phyloP scores from a whole-genome alignment of 2,888 invertebrate species.

The Drosophila crucigera region DNA sequence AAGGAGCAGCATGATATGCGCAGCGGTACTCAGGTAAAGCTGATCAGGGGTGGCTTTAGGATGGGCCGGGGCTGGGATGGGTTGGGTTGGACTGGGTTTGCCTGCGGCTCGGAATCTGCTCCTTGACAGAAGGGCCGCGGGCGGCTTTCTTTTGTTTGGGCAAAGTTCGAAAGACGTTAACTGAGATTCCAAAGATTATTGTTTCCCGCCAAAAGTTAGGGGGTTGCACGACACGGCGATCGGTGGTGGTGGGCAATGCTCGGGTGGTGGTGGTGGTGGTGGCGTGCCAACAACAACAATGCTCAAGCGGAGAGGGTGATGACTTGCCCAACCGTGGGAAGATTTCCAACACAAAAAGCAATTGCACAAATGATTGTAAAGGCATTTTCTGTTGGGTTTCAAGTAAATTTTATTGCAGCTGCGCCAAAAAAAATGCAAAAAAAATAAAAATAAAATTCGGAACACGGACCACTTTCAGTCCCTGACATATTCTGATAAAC shows the following conservation, averaged over 20 bases:
- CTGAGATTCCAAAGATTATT: slow-evolving; percentile 46
- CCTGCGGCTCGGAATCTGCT: slow-evolving; percentile 41
- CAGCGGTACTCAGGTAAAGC: slow-evolving; percentile 65
- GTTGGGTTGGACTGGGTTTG: slow-evolving; percentile 21
- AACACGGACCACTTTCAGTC: background rate
- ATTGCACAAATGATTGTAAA: slow-evolving; percentile 43
- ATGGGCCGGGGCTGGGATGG: slow-evolving; percentile 20
- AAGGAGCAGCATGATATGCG: slow-evolving; percentile 74
- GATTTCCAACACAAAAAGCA: slow-evolving; percentile 74
- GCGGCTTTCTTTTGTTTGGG: slow-evolving; percentile 46
- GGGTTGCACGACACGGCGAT: slow-evolving; percentile 65
- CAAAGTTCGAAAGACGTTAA: slow-evolving; percentile 69
- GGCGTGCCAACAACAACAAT: slow-evolving; percentile 48
- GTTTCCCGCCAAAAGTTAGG: slow-evolving; percentile 78
- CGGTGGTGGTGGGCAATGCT: slow-evolving; percentile 71
- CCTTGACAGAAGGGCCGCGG: slow-evolving; percentile 63
- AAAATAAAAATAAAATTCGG: background rate
- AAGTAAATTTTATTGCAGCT: slow-evolving; percentile 71
- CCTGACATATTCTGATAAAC: slow-evolving; percentile 35
- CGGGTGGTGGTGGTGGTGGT: slow-evolving; percentile 69
- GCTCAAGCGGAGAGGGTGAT: slow-evolving; percentile 73
- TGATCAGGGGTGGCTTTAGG: slow-evolving; percentile 64
- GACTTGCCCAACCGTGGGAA: slow-evolving; percentile 81
- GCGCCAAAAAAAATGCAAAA: slow-evolving; percentile 46
- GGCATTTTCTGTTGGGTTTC: slow-evolving; percentile 58